Evolutionary conservation across 2,797 vertebrate genomes (phyloP), one percentile per base, ranked within the genome.

Genomic region (Petrocephalus sullivani): DNA sequence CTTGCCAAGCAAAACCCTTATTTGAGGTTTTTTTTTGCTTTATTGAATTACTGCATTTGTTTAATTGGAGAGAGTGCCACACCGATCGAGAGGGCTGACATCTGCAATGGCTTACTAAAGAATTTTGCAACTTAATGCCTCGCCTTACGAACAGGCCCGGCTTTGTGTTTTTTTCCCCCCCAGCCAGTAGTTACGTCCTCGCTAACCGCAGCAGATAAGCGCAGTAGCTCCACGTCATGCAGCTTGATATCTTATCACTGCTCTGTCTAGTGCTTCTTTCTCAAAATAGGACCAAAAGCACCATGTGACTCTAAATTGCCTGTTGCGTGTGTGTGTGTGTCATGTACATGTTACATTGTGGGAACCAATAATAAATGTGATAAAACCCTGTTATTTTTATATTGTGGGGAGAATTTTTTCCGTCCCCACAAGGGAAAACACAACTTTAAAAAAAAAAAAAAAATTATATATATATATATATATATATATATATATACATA

Each of bases 51-150:
- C 41, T 9, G 46, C 58, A 71, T 67, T 53, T 87, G 60, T 87
- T n/a, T 67, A 87, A 87, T 87, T 87, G 46, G 41, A 67, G n/a
- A n/a, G 41, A 67, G 61, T 71, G 75, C 46, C 49, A 87, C 61
- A 54, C 60, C 49, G 61, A 54, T 23, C 10, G 60, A 87, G 49
- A 33, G 21, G 21, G 21, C 41, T 61, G 86, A 61, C 58, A 71
- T 87, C 58, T 86, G 84, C 84, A 86, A 84, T 54, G 51, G 82
- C 82, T 84, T 84, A 84, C 82, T 84, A 28, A 84, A 84, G 46
- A 81, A 84, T 54, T 84, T 84, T 23, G 82, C 82, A 54, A 53
- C 82, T 84, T 84, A 84, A 84, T 53, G 51, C 82, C 21, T 54
- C 21, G n/a, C 82, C 51, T 54, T 84, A 23, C 21, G 23, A 84